Base-by-base conservation (phyloP, 2,888 invertebrate species). In the Antheraea assamensis region DNA sequence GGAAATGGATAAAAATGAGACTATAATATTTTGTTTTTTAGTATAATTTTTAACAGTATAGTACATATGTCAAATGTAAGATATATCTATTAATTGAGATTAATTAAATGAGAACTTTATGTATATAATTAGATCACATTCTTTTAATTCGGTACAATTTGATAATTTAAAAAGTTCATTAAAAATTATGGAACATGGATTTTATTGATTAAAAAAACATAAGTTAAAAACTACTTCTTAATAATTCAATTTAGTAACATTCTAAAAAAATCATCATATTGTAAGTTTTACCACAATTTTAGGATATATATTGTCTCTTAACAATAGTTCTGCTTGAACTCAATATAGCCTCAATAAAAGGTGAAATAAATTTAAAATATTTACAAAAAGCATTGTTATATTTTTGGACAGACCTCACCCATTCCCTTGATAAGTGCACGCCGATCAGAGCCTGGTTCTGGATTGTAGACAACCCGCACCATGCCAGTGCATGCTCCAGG, bases 381-480 rank as follows among this genome's bases (percentile, higher is more conserved):
- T 58, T 58, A 24, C 13, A 58, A 24, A 58, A 58, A 15, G 15
- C n/a, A n/a, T 19, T 24, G 31, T 27, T 13, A 47, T 35, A 42
- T n/a, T 13, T 58, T 17, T 19, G 19, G n/a, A 75, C 76, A 78
- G 73, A 93, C 94, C 91, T 94, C 93, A 61, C 98, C 98, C 72
- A 98, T 97, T 66, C 98, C 98, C 88, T 98, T 98, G 73, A 99
- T 96, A 31, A 99, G 95, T 1, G 97, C 96, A 73, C 99, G 95
- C 78, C 96, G 95, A 81, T 97, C 96, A 2, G 96, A 95, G 76
- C 97, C 97, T 0, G 90, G 87, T 75, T 92, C 92, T 2, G 94
- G 90, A 80, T 96, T 95, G 90, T 98, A 97, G 15, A 98, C 96
- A 19, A 99, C 97, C 66, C 99, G 95, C 13, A 99, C 97, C 95